phyloP scores from a whole-genome alignment of 2,797 vertebrate species.

The Acanthornis magna region DNA sequence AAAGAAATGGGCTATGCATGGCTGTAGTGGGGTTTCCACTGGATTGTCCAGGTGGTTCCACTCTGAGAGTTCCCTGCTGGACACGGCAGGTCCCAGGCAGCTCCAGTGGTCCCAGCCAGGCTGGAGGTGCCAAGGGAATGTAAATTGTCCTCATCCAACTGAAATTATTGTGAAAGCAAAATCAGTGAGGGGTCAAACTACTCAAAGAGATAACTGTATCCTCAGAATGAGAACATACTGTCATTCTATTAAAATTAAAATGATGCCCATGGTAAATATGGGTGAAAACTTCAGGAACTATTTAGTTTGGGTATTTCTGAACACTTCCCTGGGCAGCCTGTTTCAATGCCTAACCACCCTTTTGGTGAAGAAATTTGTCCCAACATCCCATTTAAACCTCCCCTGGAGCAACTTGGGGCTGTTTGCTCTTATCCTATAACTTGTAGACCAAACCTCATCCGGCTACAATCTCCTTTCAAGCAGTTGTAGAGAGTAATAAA shows the following conservation, averaged over 20 bases:
- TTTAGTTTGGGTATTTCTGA: not conserved
- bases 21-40: not conserved
- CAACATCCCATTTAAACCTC: not conserved
- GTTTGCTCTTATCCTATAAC: not conserved
- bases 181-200: not conserved
- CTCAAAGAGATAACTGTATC: not conserved
- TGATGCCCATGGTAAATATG: not conserved
- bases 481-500: not conserved
- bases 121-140: not conserved
- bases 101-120: not conserved
- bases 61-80: not conserved
- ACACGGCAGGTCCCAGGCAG: not conserved
- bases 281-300: not conserved
- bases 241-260: not conserved
- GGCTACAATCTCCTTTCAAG: not conserved
- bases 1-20: not conserved
- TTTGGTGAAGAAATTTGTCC: not conserved
- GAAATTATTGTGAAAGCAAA: not conserved
- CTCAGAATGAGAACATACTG: not conserved
- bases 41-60: not conserved
- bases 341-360: not conserved
- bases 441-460: not conserved
- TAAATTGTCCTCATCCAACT: not conserved
- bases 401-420: not conserved
- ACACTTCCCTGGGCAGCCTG: not conserved